These are phyloP conservation scores for Rhombomys opimus DNA, from an alignment of 2,113 vertebrate genomes.

Conservation along the genomic window DNA sequence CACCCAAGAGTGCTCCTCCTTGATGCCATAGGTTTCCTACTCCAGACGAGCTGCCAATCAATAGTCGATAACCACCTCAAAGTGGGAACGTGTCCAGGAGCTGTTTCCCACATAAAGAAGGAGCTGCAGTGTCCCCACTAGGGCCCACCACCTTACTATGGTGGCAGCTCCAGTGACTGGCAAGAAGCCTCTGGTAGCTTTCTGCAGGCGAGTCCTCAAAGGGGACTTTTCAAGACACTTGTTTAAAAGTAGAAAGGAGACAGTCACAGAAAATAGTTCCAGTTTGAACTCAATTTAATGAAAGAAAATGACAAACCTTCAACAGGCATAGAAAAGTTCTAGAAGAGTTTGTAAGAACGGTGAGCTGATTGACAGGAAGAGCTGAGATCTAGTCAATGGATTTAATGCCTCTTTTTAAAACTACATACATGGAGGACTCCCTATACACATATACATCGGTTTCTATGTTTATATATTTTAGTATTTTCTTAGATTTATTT, in stretches of 20 bases:
- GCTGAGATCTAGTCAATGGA: background rate
- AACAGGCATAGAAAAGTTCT: background rate
- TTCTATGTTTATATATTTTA: background rate
- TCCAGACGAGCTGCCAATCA: background rate
- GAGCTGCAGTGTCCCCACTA: background rate
- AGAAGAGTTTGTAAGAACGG: background rate
- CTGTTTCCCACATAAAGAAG: background rate
- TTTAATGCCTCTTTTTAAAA: background rate
- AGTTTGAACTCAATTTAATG: conserved; percentile 2
- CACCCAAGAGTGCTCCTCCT: background rate
- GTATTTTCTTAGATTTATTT: no score
- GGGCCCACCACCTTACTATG: no score
- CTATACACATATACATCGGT: background rate
- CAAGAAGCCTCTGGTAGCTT: background rate
- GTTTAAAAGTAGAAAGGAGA: conserved; percentile 28
- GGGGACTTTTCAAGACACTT: background rate
- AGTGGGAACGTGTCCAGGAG: background rate
- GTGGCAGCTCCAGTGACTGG: background rate
- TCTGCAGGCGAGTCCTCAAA: background rate
- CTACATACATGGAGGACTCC: background rate
- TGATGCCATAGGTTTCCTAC: background rate
- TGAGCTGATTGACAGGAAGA: background rate
- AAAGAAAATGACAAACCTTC: background rate
- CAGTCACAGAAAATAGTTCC: background rate
- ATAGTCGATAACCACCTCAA: background rate